phyloP scores from a whole-genome alignment of 2,113 vertebrate genomes.

The Thomomys bottae region DNA sequence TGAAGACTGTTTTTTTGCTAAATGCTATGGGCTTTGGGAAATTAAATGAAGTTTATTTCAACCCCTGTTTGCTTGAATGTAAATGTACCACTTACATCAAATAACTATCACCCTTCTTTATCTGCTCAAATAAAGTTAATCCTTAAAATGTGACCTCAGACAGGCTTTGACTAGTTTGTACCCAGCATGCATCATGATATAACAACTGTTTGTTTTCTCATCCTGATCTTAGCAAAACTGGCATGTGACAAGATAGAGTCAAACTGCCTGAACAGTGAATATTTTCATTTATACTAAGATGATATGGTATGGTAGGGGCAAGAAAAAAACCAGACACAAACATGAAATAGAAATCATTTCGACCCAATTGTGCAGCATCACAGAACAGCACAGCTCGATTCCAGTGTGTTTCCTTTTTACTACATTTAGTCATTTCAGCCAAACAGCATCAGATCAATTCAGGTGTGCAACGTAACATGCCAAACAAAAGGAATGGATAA shows the following conservation, averaged over 20 bases:
- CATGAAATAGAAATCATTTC: constrained; percentile 29
- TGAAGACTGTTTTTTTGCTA: constrained; percentile 66
- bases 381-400: background rate
- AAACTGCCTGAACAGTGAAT: constrained; percentile 21
- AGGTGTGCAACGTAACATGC: background rate
- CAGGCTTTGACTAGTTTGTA: constrained; percentile 19
- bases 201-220: constrained; percentile 21
- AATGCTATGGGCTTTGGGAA: constrained; percentile 57
- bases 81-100: constrained; percentile 70
- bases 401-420: background rate
- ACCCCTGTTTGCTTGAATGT: constrained; percentile 67
- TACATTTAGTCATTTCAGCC: constrained; percentile 38
- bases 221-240: constrained; percentile 39
- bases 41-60: constrained; percentile 67
- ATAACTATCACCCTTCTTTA: constrained; percentile 59
- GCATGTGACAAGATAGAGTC: constrained; percentile 39
- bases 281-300: constrained; percentile 33
- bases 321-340: background rate
- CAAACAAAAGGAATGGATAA: constrained; percentile 18
- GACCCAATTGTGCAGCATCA: background rate
- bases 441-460: constrained; percentile 50
- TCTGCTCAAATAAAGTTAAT: constrained; percentile 71
- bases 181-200: constrained; percentile 60
- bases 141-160: constrained; percentile 58
- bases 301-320: background rate